Base-by-base conservation (phyloP, 2,113 vertebrate species). In the Perca flavescens region DNA sequence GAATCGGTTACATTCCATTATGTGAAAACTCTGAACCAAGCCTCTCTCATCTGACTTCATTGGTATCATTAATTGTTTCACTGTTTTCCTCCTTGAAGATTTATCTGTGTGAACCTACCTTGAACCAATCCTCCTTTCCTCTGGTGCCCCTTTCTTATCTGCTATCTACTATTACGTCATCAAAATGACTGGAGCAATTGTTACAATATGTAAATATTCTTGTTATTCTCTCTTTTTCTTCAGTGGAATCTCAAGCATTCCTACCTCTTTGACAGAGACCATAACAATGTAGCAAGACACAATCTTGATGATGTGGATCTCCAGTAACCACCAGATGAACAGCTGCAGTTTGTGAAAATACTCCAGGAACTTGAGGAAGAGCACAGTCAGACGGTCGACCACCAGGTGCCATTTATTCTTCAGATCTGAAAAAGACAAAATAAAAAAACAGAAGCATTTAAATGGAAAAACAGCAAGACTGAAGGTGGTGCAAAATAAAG, bases 351-450 rank as follows among this genome's bases (percentile, higher is more conserved):
- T 98, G 92, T 99, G 97, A 84, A 99, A 97, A 75, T 96, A 97
- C 89, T 99, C 97, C 92, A 99, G 93, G 91, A 99, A 99, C 91
- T 98, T 98, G 88, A 99, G 92, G 91, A 99, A 97, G 40, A 99
- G 96, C 82, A 99, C 99, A 0, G 97, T 98, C 70, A 99, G 96
- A 6, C 99, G 98, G 88, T 99, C 98, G 0, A 99, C 96, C 83
- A 99, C 98, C 85, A 99, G 91, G 65, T 97, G 97, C 99, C 99
- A 99, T 74, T 99, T 99, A 88, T 97, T 99, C 86, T 93, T 97
- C 83, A 98, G 92, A 86, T 98, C 98, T 99, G 92, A 47, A 57
- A 71, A 47, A 22, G 31, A 22, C 34, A 16, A 28, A 82, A 25
- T 4, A 57, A 56, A 13, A 19, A 80, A 71, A 19, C 76, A 86